Evolutionary conservation across 2,888 invertebrate genomes (phyloP).

Genomic region (Drosophila fungiperda): DNA sequence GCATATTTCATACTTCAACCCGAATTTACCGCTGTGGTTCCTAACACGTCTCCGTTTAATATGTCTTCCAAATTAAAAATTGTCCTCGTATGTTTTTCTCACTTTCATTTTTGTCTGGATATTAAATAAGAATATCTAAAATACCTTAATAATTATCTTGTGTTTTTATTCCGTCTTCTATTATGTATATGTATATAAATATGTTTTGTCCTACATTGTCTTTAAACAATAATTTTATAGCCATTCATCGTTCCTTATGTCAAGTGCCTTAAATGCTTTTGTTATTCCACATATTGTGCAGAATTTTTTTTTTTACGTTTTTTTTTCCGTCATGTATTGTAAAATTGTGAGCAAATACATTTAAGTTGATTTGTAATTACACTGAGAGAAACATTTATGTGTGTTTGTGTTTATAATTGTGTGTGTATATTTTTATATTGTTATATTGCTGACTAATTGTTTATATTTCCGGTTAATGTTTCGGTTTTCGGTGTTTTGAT

Average conservation of each 20-base stretch:
- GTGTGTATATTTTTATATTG: conserved; percentile 23
- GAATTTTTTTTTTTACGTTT: conserved; percentile 44
- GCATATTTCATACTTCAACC: conserved; percentile 45
- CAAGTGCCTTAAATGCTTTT: conserved; percentile 78
- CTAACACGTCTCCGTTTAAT: conserved; percentile 55
- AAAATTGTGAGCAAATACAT: conserved; percentile 80
- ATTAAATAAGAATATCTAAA: conserved; percentile 90
- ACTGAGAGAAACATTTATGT: conserved; percentile 79
- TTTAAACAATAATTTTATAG: conserved; percentile 56
- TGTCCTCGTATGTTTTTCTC: conserved; percentile 56
- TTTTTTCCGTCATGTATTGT: conserved; percentile 58
- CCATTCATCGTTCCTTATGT: conserved; percentile 40
- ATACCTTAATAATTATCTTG: conserved; percentile 85
- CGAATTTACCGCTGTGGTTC: conserved; percentile 44
- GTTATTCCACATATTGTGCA: conserved; percentile 60
- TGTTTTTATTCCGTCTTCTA: conserved; percentile 39
- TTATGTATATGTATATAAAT: conserved; percentile 63
- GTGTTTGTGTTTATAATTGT: conserved; percentile 35
- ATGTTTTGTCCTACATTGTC: conserved; percentile 52
- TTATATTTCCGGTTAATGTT: conserved; percentile 57
- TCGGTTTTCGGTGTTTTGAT: conserved; percentile 44
- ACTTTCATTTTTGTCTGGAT: conserved; percentile 84
- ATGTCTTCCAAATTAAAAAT: conserved; percentile 68
- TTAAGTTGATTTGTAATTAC: conserved; percentile 73
- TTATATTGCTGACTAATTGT: conserved; percentile 55